Base-by-base conservation (phyloP, 2,888 invertebrate genomes). In the Galeruca laticollis region DNA sequence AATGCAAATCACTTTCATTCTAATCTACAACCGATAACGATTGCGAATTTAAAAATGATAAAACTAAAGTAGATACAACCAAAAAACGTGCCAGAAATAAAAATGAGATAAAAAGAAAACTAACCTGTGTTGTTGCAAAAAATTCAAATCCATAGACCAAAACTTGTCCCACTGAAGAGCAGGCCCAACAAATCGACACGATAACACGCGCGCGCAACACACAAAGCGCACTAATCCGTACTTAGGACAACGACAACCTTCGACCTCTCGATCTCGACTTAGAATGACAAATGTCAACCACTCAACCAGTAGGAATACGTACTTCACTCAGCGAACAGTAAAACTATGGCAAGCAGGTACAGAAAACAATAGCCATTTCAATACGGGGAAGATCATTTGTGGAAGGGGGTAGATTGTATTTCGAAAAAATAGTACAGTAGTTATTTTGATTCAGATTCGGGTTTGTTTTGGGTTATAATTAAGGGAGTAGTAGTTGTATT, bases 91-190 rank as follows among this genome's bases (percentile, higher is more conserved):
- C 18, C 56, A 60, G 49, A 71, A 60, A 61, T 40, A 62, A 49
- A 66, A 73, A 35, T 10, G 15, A 57, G 13, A 43, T n/a, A 54
- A 31, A 21, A 20, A 63, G 26, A 78, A 76, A 77, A 81, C 82
- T 80, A 81, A 82, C 82, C 81, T 82, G 79, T 78, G 79, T 63
- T 77, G 79, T 63, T 75, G 79, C 72, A 80, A 78, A 79, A 80
- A 80, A 77, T 81, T 82, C 60, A 80, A 71, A 79, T 80, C 79
- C 80, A 80, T 80, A 66, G 71, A 72, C 69, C 64, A 68, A 43
- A 56, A 33, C 62, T 57, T 69, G 76, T 69, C 40, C 62, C 65
- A 73, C 70, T 63, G 70, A 63, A 54, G 49, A 61, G 47, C 57
- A 69, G 61, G 59, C 66, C 63, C 52, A 37, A 26, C 33, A 56